A percentile compares a stretch with the other conserved stretches of the same genome.
Conservation (phyloP, 2,113 vertebrate genomes). For the Periophthalmus modestus region DNA sequence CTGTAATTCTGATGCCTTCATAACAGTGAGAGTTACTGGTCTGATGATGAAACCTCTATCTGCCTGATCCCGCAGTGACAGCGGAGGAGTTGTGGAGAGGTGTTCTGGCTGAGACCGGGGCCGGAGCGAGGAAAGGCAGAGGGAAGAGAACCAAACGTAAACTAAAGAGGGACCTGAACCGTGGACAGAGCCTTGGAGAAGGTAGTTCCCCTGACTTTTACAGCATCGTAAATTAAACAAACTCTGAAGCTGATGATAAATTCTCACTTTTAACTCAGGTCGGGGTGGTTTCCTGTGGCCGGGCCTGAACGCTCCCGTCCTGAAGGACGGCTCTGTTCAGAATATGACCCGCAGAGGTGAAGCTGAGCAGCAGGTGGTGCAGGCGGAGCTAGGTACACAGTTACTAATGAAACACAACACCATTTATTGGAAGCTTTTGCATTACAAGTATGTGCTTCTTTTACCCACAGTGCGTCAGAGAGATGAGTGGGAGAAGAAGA, state of each 20-base stretch:
- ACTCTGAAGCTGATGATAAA: background rate
- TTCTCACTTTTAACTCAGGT: conserved; percentile 67
- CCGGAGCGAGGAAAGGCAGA: conserved; percentile 84
- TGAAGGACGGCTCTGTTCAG: conserved; percentile 75
- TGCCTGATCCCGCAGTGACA: conserved; percentile 79
- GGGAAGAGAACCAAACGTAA: conserved; percentile 91
- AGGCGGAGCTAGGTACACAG: conserved; percentile 68
- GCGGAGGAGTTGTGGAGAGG: conserved; percentile 92
- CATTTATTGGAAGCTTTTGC: background rate
- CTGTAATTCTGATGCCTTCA: too few relatives aligned
- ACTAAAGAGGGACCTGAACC: conserved; percentile 85
- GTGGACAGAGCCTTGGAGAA: conserved; percentile 89
- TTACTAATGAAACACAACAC: background rate
- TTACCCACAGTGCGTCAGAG: conserved; percentile 70
- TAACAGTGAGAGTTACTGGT: too few relatives aligned
- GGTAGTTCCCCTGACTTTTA: conserved; percentile 69
- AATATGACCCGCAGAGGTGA: conserved; percentile 74
- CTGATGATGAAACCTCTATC: too few relatives aligned
- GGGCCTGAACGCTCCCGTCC: conserved; percentile 85
- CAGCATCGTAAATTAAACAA: background rate
- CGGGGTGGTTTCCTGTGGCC: conserved; percentile 91
- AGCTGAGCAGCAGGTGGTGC: conserved; percentile 79
- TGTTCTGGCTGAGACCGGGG: conserved; percentile 85
- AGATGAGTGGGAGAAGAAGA: conserved; percentile 85
- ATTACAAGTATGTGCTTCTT: background rate